phyloP scores from a whole-genome alignment of 1,140 invertebrate genomes.

The Listronotus oregonensis region DNA sequence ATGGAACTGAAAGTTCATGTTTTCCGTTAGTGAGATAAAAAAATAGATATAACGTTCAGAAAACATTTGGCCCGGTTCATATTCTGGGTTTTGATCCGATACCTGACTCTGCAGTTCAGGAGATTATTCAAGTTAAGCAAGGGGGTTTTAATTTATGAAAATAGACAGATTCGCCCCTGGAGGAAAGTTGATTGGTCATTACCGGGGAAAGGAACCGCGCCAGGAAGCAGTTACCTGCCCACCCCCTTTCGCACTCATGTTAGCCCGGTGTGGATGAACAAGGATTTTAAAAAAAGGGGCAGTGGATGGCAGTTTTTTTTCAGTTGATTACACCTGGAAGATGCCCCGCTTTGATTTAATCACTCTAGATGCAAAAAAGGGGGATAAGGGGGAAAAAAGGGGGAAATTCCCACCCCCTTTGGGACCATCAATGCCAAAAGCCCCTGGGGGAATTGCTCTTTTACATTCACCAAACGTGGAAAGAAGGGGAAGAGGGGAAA shows the following conservation, averaged over 20 bases:
- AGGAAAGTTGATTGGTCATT: conserved; percentile 9
- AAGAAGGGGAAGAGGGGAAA: neutral
- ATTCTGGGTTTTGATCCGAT: conserved; percentile 3
- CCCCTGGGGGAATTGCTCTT: neutral
- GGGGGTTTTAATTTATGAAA: conserved; percentile 1
- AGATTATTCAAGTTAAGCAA: conserved; percentile 7
- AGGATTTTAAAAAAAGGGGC: neutral
- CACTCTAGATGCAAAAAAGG: neutral
- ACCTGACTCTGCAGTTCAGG: conserved; percentile 1
- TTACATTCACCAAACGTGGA: neutral
- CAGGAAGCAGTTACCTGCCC: neutral
- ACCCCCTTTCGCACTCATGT: neutral
- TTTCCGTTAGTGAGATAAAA: neutral
- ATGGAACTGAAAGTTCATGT: conserved; percentile 3
- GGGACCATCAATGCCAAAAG: conserved; percentile 1
- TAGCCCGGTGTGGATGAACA: neutral
- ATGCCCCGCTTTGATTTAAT: conserved; percentile 8
- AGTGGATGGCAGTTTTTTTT: neutral
- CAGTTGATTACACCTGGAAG: conserved; percentile 1
- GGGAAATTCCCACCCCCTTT: neutral
- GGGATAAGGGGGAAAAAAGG: neutral
- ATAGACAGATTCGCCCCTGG: neutral
- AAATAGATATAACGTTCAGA: conserved; percentile 9
- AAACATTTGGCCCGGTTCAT: neutral
- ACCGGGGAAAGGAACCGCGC: neutral